A percentile compares a stretch with the other conserved stretches of the same genome.
These are phyloP conservation scores for Diabrotica virgifera DNA, from an alignment of 1,140 invertebrate species.

Conservation along the genomic window DNA sequence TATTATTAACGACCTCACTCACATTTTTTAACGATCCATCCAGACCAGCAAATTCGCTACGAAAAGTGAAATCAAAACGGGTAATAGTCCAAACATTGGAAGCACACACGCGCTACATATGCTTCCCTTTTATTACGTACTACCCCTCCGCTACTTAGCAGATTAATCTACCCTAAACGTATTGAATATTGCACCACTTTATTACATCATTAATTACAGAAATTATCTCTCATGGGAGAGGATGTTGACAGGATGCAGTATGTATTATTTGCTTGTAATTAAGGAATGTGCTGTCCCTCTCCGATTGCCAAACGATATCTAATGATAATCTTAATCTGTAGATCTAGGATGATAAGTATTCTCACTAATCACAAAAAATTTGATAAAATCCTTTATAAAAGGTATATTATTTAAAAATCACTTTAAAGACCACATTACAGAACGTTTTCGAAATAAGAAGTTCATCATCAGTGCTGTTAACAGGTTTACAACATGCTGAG, in stretches of 20 bases:
- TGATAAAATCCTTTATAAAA: too few relatives aligned
- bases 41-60: neutral
- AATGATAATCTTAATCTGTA: too few relatives aligned
- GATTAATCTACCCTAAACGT: slow-evolving; percentile 39
- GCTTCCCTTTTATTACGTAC: slow-evolving; percentile 21
- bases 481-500: too few relatives aligned
- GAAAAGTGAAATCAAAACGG: slow-evolving; percentile 1
- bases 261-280: slow-evolving; percentile 16
- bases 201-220: slow-evolving; percentile 44
- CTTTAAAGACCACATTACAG: too few relatives aligned
- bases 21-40: neutral
- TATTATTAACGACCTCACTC: neutral
- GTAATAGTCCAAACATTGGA: neutral
- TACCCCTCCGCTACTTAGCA: slow-evolving; percentile 30
- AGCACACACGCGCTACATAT: slow-evolving; percentile 16
- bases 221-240: slow-evolving; percentile 34
- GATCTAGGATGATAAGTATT: too few relatives aligned
- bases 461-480: too few relatives aligned
- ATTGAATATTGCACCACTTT: slow-evolving; percentile 43
- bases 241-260: slow-evolving; percentile 9
- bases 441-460: too few relatives aligned
- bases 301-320: too few relatives aligned
- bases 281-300: neutral
- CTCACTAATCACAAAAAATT: too few relatives aligned
- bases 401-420: too few relatives aligned